phyloP scores from a whole-genome alignment of 2,888 invertebrate species.

The Ctenicera cuprea region DNA sequence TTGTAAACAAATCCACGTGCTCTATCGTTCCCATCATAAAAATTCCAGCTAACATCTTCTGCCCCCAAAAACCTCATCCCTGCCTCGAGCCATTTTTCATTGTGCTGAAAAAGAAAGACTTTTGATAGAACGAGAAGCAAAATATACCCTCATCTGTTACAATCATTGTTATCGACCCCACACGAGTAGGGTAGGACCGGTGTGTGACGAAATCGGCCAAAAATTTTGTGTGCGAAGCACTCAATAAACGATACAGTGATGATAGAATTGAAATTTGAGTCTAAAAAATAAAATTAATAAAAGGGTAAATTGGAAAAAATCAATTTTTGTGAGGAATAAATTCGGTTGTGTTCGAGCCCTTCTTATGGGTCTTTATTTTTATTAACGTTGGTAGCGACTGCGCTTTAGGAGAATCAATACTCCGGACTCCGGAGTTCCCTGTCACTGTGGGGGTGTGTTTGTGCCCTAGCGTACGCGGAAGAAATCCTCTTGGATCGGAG shows the following conservation, averaged over 20 bases:
- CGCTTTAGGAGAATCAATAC: constrained; percentile 69
- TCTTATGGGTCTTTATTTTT: constrained; percentile 45
- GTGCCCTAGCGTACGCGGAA: constrained; percentile 51
- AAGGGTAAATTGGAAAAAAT: constrained; percentile 1
- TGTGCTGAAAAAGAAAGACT: constrained; percentile 26
- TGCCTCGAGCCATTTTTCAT: constrained; percentile 37
- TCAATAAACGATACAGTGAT: neutral
- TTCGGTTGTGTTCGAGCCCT: neutral
- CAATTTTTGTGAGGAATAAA: neutral
- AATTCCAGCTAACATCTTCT: constrained; percentile 27
- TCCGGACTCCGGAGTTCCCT: constrained; percentile 62
- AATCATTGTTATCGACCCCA: constrained; percentile 48
- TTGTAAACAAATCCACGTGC: constrained; percentile 41
- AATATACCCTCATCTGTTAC: constrained; percentile 44
- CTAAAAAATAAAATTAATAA: neutral
- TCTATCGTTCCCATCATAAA: constrained; percentile 29
- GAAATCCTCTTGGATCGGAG: constrained; percentile 46
- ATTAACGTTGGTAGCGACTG: constrained; percentile 63
- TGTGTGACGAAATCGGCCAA: neutral
- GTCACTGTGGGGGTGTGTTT: constrained; percentile 68
- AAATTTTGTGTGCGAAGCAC: neutral
- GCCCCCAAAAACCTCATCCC: constrained; percentile 31
- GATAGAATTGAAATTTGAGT: neutral
- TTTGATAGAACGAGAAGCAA: constrained; percentile 35
- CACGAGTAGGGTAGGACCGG: constrained; percentile 35